phyloP scores from a whole-genome alignment of 2,888 invertebrate species.

The Steromphala cineraria region DNA sequence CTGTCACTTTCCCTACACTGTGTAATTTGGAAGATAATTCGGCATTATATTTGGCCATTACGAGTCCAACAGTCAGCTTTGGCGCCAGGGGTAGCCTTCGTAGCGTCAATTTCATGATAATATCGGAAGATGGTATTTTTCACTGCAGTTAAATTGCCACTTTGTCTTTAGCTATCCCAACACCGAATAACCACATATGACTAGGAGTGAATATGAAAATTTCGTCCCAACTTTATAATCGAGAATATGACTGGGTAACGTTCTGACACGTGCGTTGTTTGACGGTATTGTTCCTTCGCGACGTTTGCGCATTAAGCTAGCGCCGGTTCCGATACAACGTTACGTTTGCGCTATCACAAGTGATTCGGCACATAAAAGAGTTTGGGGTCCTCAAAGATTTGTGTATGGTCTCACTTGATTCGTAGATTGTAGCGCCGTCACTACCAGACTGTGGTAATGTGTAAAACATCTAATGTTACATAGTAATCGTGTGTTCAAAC shows the following conservation, averaged over 20 bases:
- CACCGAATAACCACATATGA: background rate
- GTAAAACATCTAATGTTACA: background rate
- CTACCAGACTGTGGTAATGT: background rate
- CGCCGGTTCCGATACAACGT: background rate
- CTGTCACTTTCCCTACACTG: conserved; percentile 26
- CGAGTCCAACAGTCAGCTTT: conserved; percentile 28
- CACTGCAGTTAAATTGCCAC: conserved; percentile 30
- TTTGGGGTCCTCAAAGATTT: background rate
- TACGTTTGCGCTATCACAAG: background rate
- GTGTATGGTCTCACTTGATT: background rate
- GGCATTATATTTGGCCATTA: conserved; percentile 30
- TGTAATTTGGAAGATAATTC: conserved; percentile 33
- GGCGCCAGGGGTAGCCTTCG: conserved; percentile 30
- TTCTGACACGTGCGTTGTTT: no score
- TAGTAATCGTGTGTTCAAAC: background rate
- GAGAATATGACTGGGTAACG: no score
- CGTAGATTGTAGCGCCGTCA: background rate
- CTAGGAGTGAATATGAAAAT: conserved; percentile 15
- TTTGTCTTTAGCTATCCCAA: background rate
- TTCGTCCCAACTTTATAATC: background rate
- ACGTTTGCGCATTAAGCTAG: background rate
- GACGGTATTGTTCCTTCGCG: no score
- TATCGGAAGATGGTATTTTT: conserved; percentile 38
- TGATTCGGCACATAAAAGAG: background rate
- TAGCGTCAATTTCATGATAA: conserved; percentile 36